phyloP scores from a whole-genome alignment of 2,113 vertebrate species.

The Calyptomena viridis region DNA sequence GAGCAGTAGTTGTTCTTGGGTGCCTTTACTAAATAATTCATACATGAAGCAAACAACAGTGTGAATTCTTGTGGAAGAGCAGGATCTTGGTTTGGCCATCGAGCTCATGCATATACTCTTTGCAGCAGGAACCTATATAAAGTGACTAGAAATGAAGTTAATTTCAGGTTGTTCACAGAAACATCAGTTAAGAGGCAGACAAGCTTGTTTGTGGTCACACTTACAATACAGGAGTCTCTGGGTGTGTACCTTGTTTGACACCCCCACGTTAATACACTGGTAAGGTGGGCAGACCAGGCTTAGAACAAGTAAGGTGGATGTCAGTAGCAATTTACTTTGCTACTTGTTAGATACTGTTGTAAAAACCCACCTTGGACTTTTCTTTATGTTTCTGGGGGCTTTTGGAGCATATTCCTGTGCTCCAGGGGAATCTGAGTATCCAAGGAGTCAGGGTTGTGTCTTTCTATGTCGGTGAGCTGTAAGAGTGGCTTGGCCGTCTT shows the following conservation, averaged over 20 bases:
- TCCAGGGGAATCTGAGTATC: not conserved
- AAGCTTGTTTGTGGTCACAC: not conserved
- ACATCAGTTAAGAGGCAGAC: not conserved
- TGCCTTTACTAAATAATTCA: not conserved
- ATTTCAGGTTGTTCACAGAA: not conserved
- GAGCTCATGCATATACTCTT: rapidly evolving
- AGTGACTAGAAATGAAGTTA: not conserved
- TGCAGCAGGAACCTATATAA: not conserved
- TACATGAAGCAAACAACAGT: not conserved
- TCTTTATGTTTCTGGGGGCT: not conserved
- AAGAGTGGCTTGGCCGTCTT: not conserved
- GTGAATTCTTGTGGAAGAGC: not conserved
- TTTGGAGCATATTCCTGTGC: not conserved
- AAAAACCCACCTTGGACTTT: not conserved
- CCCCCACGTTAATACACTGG: rapidly evolving
- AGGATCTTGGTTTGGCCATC: not conserved
- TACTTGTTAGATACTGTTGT: not conserved
- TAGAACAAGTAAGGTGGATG: not conserved
- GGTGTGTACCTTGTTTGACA: not conserved
- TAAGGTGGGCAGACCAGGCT: not conserved
- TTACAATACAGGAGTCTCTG: not conserved
- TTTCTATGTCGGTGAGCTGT: not conserved
- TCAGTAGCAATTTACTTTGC: not conserved
- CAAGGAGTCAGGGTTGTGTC: not conserved
- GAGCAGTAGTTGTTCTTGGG: not conserved